Base-by-base conservation (phyloP, 2,113 vertebrate species). In the Nicator chloris region DNA sequence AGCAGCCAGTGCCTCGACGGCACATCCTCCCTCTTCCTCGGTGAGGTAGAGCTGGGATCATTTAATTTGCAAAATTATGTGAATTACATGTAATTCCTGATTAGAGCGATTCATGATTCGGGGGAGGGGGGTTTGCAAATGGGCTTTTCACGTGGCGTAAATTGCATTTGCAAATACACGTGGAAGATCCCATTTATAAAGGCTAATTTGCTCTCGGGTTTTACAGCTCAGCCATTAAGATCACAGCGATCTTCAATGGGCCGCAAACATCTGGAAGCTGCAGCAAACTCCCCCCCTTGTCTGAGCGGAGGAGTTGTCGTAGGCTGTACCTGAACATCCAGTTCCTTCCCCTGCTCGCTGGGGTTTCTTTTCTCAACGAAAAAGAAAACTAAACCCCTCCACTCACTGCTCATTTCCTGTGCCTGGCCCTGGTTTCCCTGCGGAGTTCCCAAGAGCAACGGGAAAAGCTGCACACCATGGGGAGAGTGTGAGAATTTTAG, bases 41-140 rank as follows among this genome's bases (percentile, higher is more conserved):
- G 45, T 20, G 9, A 66, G 35, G 40, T 1, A 82, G 69, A 66
- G 84, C 71, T 17, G 76, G 63, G 22, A 88, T 90, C 95, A 33
- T 80, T 80, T 89, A 84, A 95, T 96, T 90, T 76, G 90, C 95
- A 93, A 80, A 96, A 92, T 93, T 53, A 89, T 82, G 87, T 78
- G 91, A 95, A 92, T 95, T 89, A 78, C 87, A 5, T 2, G 50
- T 88, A 95, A 92, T 63, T 96, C 83, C 88, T 90, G 90, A 95
- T 96, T 78, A 86, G 90, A 87, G 94, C 93, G 13, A 95, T 95
- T 93, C 81, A 94, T 0, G 31, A 78, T n/a, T 59, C 8, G 10
- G 44, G n/a, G n/a, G n/a, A n/a, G n/a, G n/a, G n/a, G 92, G 91
- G 66, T 80, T 94, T 71, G 89, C 86, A 95, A 97, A 96, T 54